Base-by-base conservation (phyloP, 2,888 invertebrate species). In the Exocentrus adspersus region DNA sequence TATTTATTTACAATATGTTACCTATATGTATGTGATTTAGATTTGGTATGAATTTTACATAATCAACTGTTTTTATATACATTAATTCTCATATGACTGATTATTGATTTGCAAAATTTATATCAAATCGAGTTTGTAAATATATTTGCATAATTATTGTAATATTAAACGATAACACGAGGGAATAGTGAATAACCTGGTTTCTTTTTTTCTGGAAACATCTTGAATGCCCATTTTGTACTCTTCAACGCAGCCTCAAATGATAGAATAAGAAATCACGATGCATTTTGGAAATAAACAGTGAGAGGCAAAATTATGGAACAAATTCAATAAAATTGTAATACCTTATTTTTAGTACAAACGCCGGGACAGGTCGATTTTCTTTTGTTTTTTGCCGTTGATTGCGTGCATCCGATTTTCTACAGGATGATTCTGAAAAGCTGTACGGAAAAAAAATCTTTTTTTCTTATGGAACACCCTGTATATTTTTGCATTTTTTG, bases 1-100 rank as follows among this genome's bases (percentile, higher is more conserved):
- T 83, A 83, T 83, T 83, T 83, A 83, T 82, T 82, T 82, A 82
- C 79, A 77, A 81, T 82, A 80, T 80, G 82, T 82, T 82, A 82
- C 79, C 81, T 81, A 82, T 75, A 79, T 80, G 79, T 83, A 83
- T 83, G 82, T 83, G 82, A 82, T 83, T 80, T 76, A 64, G 71
- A 74, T 76, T 76, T 77, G 76, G 73, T 73, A 76, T 76, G 68
- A 68, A 68, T 73, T 73, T 68, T 58, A 61, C 62, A 53, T 46
- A 64, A 69, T 67, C 69, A 63, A 60, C 66, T 63, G 62, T 69
- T 67, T 66, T 65, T 67, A 68, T 69, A 69, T 67, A 68, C 67
- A 69, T 62, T 65, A 60, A 64, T 65, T 65, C 56, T 62, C 68
- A 71, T 74, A 72, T 78, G 80, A 81, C 81, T 81, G 81, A 81